These are phyloP conservation scores for Tipula vernalis DNA, from an alignment of 2,888 invertebrate species.

Conservation along the genomic window DNA sequence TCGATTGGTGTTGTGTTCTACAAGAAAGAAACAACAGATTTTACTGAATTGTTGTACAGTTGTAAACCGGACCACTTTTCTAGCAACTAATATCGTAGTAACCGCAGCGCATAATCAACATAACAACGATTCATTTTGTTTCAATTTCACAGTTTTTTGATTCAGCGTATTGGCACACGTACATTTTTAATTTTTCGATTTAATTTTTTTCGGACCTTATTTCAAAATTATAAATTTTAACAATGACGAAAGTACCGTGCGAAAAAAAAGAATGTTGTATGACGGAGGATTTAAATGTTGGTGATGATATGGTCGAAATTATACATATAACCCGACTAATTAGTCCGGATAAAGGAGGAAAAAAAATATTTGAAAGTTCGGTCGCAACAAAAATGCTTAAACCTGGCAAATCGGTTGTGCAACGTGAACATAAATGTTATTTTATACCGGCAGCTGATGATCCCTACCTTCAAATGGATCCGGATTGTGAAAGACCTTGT, in stretches of 20 bases:
- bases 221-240: not conserved
- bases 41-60: not conserved
- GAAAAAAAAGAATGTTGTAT: not conserved
- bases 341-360: not conserved
- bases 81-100: not conserved
- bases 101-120: not conserved
- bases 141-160: not conserved
- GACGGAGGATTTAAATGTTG: not conserved
- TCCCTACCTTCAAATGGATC: not conserved
- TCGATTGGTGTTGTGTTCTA: not conserved
- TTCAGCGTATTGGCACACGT: not conserved
- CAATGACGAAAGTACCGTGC: not conserved
- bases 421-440: not conserved
- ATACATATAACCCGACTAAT: not conserved
- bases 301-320: not conserved
- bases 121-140: not conserved
- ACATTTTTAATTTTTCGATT: not conserved
- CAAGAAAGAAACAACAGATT: not conserved
- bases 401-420: not conserved
- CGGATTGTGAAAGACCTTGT: not conserved
- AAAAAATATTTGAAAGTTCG: not conserved
- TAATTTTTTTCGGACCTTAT: not conserved
- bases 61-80: not conserved
- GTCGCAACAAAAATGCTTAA: not conserved
- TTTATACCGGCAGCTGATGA: not conserved